These are phyloP conservation scores for Linnaemya tessellans DNA, from an alignment of 2,888 invertebrate genomes.

Conservation along the genomic window DNA sequence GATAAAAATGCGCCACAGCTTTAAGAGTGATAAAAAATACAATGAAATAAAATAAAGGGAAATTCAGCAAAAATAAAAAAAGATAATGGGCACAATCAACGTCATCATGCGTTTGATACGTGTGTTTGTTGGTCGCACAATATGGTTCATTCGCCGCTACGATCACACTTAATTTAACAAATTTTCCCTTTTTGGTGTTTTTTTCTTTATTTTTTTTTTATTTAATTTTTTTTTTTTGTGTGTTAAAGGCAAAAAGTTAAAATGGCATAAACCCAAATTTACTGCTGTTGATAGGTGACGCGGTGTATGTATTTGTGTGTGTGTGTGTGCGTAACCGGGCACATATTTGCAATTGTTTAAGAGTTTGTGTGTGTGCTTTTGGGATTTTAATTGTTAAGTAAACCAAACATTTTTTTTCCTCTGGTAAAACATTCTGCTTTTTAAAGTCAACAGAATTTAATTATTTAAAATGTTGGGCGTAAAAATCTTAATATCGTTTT, in stretches of 20 bases:
- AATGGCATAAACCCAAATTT: conserved; percentile 37
- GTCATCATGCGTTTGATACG: conserved; percentile 33
- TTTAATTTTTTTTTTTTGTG: not conserved
- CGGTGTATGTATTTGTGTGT: conserved; percentile 1
- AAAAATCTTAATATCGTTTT: not conserved
- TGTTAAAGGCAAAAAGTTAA: conserved; percentile 41
- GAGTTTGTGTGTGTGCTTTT: conserved; percentile 1
- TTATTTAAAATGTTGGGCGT: conserved; percentile 18
- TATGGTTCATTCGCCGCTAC: conserved; percentile 45
- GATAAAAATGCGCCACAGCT: conserved; percentile 33
- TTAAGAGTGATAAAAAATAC: conserved; percentile 19
- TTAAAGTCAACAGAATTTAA: conserved; percentile 18
- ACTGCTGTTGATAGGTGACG: not conserved
- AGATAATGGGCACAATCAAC: not conserved
- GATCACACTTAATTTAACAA: conserved; percentile 65
- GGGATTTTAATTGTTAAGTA: conserved; percentile 38
- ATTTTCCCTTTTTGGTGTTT: conserved; percentile 1
- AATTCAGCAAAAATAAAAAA: not conserved
- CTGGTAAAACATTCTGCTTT: not conserved
- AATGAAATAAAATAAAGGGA: not conserved
- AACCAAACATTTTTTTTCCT: conserved; percentile 13
- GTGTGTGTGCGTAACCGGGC: conserved; percentile 8
- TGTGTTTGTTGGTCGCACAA: conserved; percentile 37
- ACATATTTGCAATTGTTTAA: conserved; percentile 1
- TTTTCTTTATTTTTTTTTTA: not conserved